phyloP scores from a whole-genome alignment of 2,113 vertebrate species.

The Tragulus kanchil region DNA sequence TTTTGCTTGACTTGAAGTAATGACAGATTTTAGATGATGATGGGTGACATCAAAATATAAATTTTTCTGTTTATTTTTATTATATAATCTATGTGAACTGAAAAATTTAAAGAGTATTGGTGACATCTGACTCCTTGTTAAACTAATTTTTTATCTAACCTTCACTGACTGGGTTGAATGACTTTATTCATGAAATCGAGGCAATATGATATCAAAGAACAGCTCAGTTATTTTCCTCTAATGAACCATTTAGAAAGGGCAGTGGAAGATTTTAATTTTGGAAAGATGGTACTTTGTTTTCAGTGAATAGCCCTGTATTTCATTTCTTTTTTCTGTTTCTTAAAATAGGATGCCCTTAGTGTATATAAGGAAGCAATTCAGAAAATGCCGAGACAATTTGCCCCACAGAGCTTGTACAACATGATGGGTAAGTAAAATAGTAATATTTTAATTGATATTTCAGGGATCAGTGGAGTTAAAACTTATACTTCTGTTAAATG shows the following conservation, averaged over 20 bases:
- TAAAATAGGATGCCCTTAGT: slow-evolving; percentile 93
- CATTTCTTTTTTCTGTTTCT: slow-evolving; percentile 55
- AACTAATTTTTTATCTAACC: slow-evolving; percentile 39
- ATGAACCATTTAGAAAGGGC: slow-evolving; percentile 50
- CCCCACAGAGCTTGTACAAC: slow-evolving; percentile 99
- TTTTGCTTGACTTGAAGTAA: not conserved
- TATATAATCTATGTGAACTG: not conserved
- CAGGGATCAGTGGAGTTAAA: not conserved
- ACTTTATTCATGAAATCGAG: slow-evolving; percentile 54
- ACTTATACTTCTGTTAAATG: not conserved
- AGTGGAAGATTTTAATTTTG: slow-evolving; percentile 37
- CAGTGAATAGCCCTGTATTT: slow-evolving; percentile 57
- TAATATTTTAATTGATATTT: slow-evolving; percentile 57
- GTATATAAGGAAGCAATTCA: slow-evolving; percentile 98
- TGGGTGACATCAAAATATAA: slow-evolving; percentile 3
- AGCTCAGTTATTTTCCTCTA: slow-evolving; percentile 41
- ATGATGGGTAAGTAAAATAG: slow-evolving; percentile 96
- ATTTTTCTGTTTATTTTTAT: slow-evolving; percentile 12
- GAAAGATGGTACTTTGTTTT: slow-evolving; percentile 46
- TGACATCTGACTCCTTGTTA: slow-evolving; percentile 20
- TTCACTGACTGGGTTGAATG: not conserved
- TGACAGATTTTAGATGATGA: not conserved
- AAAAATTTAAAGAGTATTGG: slow-evolving; percentile 71
- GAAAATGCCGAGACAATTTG: slow-evolving; percentile 99
- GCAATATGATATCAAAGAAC: not conserved